These are phyloP conservation scores for Laticauda colubrina DNA, from an alignment of 2,113 vertebrate genomes.

Conservation along the genomic window DNA sequence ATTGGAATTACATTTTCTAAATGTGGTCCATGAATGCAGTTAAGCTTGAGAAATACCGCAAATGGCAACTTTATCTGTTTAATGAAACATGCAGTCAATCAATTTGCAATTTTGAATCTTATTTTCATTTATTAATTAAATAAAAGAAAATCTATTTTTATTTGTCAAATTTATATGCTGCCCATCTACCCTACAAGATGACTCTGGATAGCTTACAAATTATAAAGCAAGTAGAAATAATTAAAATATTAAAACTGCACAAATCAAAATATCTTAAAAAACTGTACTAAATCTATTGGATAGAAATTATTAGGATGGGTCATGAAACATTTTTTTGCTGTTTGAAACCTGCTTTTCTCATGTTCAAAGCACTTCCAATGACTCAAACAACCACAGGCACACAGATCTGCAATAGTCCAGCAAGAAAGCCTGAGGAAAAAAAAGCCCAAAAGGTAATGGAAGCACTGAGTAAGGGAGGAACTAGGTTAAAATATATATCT, in stretches of 20 bases:
- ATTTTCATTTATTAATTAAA: not conserved
- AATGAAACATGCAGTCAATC: not conserved
- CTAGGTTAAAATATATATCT: not conserved
- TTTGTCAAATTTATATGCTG: not conserved
- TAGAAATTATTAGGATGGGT: not conserved
- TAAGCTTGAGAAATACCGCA: not conserved
- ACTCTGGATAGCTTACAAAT: not conserved
- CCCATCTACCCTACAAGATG: not conserved
- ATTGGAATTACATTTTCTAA: not conserved
- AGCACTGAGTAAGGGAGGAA: not conserved
- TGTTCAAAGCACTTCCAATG: not conserved
- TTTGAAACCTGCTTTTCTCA: not conserved
- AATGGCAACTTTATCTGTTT: not conserved
- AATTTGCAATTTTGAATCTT: not conserved
- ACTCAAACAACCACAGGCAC: not conserved
- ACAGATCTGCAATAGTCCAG: not conserved
- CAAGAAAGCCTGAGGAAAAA: not conserved
- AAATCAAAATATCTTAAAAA: not conserved
- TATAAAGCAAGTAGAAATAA: not conserved
- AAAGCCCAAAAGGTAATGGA: not conserved
- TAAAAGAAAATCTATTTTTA: not conserved
- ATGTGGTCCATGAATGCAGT: not conserved
- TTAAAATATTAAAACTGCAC: not conserved
- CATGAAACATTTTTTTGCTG: not conserved
- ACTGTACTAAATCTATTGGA: not conserved